A percentile compares a stretch with the other conserved stretches of the same genome.
phyloP scores from a whole-genome alignment of 2,113 vertebrate species.

The Benitochromis conjunctus region DNA sequence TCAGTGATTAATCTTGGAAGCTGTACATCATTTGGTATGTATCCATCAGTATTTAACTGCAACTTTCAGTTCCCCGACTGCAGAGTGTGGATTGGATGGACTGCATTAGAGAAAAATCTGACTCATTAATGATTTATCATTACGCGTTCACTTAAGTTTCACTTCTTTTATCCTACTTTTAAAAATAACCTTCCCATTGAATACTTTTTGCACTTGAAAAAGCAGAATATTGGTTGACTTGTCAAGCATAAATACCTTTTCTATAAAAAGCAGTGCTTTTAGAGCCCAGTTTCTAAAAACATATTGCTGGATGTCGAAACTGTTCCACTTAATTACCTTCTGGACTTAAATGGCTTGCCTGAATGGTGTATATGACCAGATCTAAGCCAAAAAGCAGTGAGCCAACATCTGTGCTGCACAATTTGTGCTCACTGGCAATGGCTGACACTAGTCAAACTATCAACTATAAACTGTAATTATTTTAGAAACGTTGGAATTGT shows the following conservation, averaged over 20 bases:
- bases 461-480: background rate
- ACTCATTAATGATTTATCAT: background rate
- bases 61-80: background rate
- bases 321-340: background rate
- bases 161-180: background rate
- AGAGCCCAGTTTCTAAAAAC: background rate
- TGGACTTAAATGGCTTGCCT: background rate
- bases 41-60: conserved; percentile 17
- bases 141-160: background rate
- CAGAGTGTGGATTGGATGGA: background rate
- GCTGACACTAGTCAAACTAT: background rate
- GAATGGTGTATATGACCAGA: background rate
- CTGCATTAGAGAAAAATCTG: background rate
- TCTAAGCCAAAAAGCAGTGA: background rate
- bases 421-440: background rate
- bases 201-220: background rate
- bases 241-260: background rate
- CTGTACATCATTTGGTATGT: conserved; percentile 9
- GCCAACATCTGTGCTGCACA: background rate
- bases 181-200: background rate
- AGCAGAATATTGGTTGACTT: background rate
- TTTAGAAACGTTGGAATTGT: background rate
- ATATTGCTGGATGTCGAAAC: background rate
- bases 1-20: conserved; percentile 27
- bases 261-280: background rate